phyloP scores from a whole-genome alignment of 1,140 invertebrate genomes.

The Myzus persicae region DNA sequence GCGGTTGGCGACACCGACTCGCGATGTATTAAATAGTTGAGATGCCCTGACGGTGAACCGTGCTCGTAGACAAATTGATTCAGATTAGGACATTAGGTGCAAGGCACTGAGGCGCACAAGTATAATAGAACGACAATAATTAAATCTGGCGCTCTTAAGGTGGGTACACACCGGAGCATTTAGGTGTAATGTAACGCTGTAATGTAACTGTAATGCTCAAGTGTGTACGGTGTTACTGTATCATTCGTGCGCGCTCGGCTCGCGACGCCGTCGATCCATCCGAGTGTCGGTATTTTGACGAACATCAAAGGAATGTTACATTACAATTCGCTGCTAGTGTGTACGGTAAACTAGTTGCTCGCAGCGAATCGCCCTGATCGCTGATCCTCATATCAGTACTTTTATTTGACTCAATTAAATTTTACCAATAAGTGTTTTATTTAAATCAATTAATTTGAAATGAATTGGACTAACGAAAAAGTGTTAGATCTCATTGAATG shows the following conservation, averaged over 20 bases:
- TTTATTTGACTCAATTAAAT: no score
- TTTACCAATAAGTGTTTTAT: background rate
- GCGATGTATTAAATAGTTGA: no score
- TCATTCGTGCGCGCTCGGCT: background rate
- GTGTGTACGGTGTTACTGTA: background rate
- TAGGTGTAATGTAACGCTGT: background rate
- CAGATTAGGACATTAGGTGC: no score
- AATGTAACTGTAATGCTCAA: background rate
- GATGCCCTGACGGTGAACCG: no score
- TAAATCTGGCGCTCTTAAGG: no score
- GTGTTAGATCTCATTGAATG: background rate
- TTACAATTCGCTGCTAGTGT: background rate
- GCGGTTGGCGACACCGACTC: no score
- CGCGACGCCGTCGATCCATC: background rate
- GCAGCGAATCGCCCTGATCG: background rate
- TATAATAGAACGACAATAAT: no score
- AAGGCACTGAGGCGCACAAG: no score
- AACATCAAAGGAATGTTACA: conserved; percentile 10
- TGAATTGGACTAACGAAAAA: background rate
- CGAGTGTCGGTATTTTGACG: background rate
- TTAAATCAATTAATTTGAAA: background rate
- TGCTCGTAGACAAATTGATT: no score
- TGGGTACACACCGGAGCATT: background rate
- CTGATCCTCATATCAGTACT: no score
- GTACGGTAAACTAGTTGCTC: conserved; percentile 3